Evolutionary conservation across 2,797 vertebrate species (phyloP).

Genomic region (Apodemus agrarius): DNA sequence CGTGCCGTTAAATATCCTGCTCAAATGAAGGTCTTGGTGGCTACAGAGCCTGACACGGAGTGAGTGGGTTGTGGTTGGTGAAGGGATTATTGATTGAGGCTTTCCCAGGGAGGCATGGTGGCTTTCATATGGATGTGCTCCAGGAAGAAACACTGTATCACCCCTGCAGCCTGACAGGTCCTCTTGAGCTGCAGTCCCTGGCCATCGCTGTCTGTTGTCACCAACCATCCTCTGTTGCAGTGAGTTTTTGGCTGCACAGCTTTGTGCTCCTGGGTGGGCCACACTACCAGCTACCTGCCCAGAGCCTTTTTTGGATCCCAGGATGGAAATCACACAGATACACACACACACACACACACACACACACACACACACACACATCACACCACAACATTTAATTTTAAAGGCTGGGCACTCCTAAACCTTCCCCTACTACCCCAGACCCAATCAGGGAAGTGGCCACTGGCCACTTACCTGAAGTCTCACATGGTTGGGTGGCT

Average conservation of each 20-base stretch:
- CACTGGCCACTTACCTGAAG: not conserved
- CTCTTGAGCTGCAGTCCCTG: not conserved
- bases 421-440: not conserved
- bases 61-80: not conserved
- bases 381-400: not conserved
- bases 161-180: not conserved
- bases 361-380: not conserved
- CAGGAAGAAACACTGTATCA: not conserved
- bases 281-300: not conserved
- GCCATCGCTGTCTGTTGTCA: not conserved
- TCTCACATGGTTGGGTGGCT: not conserved
- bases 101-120: not conserved
- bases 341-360: not conserved
- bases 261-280: not conserved
- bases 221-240: not conserved
- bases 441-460: not conserved
- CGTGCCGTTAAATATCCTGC: not conserved
- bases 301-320: not conserved
- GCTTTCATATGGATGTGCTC: not conserved
- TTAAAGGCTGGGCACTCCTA: not conserved
- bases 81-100: not conserved
- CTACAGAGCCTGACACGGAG: accelerated
- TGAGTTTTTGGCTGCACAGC: not conserved
- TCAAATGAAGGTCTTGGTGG: not conserved
- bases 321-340: not conserved